Conservation (phyloP, 2,888 invertebrate species). For the Copidosoma aretas region DNA sequence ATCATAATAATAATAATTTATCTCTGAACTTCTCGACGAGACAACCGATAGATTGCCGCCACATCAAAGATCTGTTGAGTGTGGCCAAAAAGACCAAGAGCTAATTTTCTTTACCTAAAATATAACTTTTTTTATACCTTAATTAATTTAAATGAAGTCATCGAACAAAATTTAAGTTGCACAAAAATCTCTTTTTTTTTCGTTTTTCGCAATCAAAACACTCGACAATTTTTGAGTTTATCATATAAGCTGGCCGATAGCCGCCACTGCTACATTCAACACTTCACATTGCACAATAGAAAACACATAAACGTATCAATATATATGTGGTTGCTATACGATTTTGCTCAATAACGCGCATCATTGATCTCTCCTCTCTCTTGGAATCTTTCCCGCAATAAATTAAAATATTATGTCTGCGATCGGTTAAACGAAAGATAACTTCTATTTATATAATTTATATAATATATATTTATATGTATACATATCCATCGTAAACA, state of each 20-base stretch:
- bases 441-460: constrained; percentile 9
- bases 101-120: constrained; percentile 12
- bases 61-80: constrained; percentile 19
- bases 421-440: neutral
- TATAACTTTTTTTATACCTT: constrained; percentile 20
- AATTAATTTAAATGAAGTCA: constrained; percentile 10
- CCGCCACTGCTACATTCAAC: neutral
- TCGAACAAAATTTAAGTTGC: too few species aligned
- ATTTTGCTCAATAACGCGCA: constrained; percentile 4
- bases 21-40: constrained; percentile 25
- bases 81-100: constrained; percentile 24
- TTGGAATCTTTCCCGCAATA: constrained; percentile 2
- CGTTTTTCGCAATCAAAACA: constrained; percentile 9
- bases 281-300: constrained; percentile 37
- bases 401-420: neutral
- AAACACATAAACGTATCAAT: constrained; percentile 28
- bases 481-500: constrained; percentile 12
- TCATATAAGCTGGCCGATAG: too few species aligned
- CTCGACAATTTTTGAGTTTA: constrained; percentile 13
- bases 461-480: constrained; percentile 23
- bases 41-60: constrained; percentile 28
- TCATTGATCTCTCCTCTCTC: neutral
- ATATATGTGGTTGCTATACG: neutral
- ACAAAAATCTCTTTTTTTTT: neutral
- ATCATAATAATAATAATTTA: constrained; percentile 32